Evolutionary conservation across 2,888 invertebrate species (phyloP).

Genomic region (Chouioia cunea): DNA sequence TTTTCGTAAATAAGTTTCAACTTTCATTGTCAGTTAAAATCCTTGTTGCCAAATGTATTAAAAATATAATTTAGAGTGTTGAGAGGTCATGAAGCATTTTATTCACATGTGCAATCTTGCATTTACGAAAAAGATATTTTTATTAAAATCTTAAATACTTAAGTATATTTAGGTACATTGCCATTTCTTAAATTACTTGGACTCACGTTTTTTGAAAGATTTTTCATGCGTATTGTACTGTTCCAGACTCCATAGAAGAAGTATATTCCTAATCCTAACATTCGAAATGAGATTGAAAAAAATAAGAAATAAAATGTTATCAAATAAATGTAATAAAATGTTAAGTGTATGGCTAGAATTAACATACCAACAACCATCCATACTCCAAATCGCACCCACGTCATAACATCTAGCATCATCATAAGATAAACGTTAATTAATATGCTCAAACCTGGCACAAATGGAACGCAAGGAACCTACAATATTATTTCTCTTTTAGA

Average conservation of each 20-base stretch:
- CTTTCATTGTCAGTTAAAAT: constrained; percentile 9
- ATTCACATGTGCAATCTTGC: constrained; percentile 24
- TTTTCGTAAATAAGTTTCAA: constrained; percentile 66
- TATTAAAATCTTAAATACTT: constrained; percentile 34
- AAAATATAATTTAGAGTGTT: neutral
- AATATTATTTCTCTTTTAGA: constrained; percentile 50
- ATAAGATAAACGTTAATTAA: constrained; percentile 88
- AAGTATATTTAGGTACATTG: constrained; percentile 40
- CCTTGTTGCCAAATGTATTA: too few species aligned
- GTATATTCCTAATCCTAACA: constrained; percentile 80
- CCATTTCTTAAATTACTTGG: constrained; percentile 50
- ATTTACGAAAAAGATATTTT: constrained; percentile 38
- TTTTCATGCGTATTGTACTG: constrained; percentile 69
- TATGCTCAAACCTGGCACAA: constrained; percentile 85
- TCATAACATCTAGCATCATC: constrained; percentile 81
- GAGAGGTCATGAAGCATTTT: constrained; percentile 22
- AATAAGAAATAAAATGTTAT: constrained; percentile 1
- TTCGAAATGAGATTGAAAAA: constrained; percentile 17
- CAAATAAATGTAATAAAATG: constrained; percentile 3
- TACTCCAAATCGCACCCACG: constrained; percentile 86
- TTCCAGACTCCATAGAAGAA: constrained; percentile 81
- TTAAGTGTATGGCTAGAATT: constrained; percentile 3
- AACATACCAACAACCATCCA: constrained; percentile 84
- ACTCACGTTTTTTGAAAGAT: constrained; percentile 51
- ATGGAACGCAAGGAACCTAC: constrained; percentile 87